phyloP scores from a whole-genome alignment of 2,797 vertebrate genomes.

The Sparus aurata region DNA sequence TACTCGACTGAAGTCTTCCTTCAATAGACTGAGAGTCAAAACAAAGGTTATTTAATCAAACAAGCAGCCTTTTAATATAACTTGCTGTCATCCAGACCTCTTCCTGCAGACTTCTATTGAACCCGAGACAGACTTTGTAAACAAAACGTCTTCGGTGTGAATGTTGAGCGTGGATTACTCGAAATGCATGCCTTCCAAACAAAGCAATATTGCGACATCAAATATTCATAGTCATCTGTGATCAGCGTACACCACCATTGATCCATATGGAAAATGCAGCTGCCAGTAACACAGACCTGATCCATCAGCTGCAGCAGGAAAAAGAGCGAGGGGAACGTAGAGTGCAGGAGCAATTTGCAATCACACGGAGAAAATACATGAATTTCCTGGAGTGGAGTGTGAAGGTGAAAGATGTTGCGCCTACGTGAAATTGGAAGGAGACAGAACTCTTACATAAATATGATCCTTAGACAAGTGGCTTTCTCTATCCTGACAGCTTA shows the following conservation, averaged over 20 bases:
- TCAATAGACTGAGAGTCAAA: constrained; percentile 58
- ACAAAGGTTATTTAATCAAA: constrained; percentile 75
- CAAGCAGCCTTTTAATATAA: constrained; percentile 62
- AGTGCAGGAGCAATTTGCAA: constrained; percentile 75
- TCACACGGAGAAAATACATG: constrained; percentile 74
- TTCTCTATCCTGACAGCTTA: constrained; percentile 78
- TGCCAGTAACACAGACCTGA: constrained; percentile 71
- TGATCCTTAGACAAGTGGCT: constrained; percentile 76
- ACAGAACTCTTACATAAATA: constrained; percentile 82
- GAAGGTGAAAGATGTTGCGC: constrained; percentile 81
- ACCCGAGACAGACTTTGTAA: constrained; percentile 42
- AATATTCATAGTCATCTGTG: constrained; percentile 80
- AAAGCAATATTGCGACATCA: constrained; percentile 76
- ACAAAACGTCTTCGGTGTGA: constrained; percentile 64
- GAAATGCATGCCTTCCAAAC: constrained; percentile 68
- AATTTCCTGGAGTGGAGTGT: constrained; percentile 75
- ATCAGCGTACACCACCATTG: constrained; percentile 77
- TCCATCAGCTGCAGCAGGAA: constrained; percentile 69
- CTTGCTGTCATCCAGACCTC: constrained; percentile 36
- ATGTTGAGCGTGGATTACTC: constrained; percentile 58
- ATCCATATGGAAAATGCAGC: constrained; percentile 79
- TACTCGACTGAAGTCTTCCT: constrained; percentile 24
- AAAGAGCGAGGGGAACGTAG: constrained; percentile 49
- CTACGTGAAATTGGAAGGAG: constrained; percentile 80
- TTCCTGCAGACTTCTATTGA: constrained; percentile 13